Evolutionary conservation across 2,888 invertebrate species (phyloP), one percentile per base, ranked within the genome.

Genomic region (Scaptomyza caliginosa): DNA sequence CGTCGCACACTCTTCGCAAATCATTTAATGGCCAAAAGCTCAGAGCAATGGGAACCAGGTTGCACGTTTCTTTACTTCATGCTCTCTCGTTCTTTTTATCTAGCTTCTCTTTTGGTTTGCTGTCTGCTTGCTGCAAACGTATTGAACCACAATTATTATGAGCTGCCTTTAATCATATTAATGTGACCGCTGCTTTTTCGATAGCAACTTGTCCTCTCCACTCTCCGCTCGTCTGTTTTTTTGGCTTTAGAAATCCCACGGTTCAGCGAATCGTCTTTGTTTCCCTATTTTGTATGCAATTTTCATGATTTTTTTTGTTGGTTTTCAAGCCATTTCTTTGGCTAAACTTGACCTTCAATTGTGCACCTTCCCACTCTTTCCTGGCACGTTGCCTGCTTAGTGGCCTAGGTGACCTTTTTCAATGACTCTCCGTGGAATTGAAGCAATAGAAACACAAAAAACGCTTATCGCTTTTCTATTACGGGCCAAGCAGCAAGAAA

Each of bases 111-210:
- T 26, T 2, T 28, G 3, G 3, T 6, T 11, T n/a, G 6, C n/a
- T 21, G 13, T 11, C 13, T 36, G 7, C 13, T 30, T 38, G 34
- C 23, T 38, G 21, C 54, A 52, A 34, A 55, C 45, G 56, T 59
- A 77, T 77, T 78, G 75, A 56, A 70, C 76, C 77, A 76, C 86
- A 86, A 81, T 83, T 86, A 81, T 76, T 76, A 81, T 76, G 74
- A 79, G 83, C 80, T 74, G 74, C 74, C 83, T 81, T 85, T 86
- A 81, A 81, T 81, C 81, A 81, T 83, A 81, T 81, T 86, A 86
- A 80, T 67, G 69, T 54, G 55, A 43, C 64, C 58, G 69, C 64
- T 55, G 43, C 55, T 55, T n/a, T 26, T 42, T 36, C 49, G 23
- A 24, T 56, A 42, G 28, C 30, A 50, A 32, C 23, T 50, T 45